Percentiles rank a stretch among this genome's conserved stretches.
These are phyloP conservation scores for Baryphthengus martii DNA, from an alignment of 2,113 vertebrate genomes.

Conservation along the genomic window DNA sequence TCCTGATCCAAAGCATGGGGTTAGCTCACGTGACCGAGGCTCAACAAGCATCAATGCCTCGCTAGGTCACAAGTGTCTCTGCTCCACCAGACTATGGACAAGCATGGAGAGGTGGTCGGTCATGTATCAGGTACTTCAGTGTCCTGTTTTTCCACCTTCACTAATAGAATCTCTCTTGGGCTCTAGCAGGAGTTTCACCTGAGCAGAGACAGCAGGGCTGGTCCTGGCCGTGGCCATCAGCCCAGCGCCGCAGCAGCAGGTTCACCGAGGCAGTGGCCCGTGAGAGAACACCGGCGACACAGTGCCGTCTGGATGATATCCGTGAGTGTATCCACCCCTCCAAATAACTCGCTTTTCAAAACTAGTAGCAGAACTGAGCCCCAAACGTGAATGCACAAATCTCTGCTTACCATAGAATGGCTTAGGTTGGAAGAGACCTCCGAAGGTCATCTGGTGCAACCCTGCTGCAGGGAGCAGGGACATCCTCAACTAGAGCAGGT, in stretches of 20 bases:
- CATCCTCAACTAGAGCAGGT: too few species aligned
- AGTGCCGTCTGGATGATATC: background rate
- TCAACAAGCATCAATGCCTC: background rate
- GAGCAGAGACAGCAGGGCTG: background rate
- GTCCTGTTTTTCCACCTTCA: background rate
- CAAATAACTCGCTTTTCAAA: background rate
- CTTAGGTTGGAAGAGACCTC: too few species aligned
- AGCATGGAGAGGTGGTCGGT: background rate
- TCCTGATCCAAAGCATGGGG: rapidly evolving
- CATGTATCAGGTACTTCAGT: background rate
- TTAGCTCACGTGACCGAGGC: rapidly evolving
- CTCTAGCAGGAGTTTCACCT: background rate
- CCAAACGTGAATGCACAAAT: background rate
- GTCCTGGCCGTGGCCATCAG: rapidly evolving
- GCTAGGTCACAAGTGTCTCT: background rate
- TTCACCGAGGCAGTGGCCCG: background rate
- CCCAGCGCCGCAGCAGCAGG: background rate
- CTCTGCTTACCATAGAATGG: background rate
- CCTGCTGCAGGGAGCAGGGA: too few species aligned
- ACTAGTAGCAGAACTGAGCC: background rate
- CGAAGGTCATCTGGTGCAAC: too few species aligned
- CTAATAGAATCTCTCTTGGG: background rate
- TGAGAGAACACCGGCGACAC: background rate
- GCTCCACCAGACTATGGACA: background rate
- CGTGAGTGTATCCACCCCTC: background rate